A percentile compares a stretch with the other conserved stretches of the same genome.
Conservation (phyloP, 2,888 invertebrate genomes). For the Horisme vitalbata region DNA sequence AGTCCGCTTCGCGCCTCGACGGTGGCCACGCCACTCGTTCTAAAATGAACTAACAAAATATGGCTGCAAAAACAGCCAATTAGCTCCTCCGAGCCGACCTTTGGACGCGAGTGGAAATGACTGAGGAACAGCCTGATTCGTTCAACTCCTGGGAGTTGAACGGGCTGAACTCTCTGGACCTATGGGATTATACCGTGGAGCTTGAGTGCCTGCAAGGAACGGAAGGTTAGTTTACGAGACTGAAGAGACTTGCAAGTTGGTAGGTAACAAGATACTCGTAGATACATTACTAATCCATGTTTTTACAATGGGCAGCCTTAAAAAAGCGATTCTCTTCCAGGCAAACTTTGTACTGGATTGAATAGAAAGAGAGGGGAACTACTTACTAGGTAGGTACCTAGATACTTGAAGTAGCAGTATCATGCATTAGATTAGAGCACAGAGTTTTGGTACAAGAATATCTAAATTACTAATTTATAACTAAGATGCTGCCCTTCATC, state of each 20-base stretch:
- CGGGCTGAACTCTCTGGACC: slow-evolving; percentile 88
- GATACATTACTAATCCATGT: no score
- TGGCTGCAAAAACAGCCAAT: slow-evolving; percentile 52
- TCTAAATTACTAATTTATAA: no score
- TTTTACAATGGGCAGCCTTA: no score
- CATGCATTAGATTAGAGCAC: no score
- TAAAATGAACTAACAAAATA: slow-evolving; percentile 47
- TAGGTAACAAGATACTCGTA: no score
- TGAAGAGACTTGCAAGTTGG: not conserved
- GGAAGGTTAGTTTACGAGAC: slow-evolving; percentile 84
- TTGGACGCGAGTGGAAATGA: slow-evolving; percentile 59
- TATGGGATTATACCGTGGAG: slow-evolving; percentile 93
- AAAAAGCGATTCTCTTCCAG: no score
- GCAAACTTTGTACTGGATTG: no score
- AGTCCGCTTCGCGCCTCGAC: slow-evolving; percentile 58
- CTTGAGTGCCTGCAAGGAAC: slow-evolving; percentile 90
- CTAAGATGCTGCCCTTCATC: no score
- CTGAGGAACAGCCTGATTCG: slow-evolving; percentile 72
- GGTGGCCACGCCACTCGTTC: slow-evolving; percentile 50
- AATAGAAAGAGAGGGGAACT: no score
- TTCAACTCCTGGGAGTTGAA: slow-evolving; percentile 80
- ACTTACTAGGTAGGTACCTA: no score
- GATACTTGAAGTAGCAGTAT: no score
- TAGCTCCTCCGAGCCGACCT: slow-evolving; percentile 46
- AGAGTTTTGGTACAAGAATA: no score